phyloP scores from a whole-genome alignment of 1,140 invertebrate genomes.

The Drosophila pallidifrons region DNA sequence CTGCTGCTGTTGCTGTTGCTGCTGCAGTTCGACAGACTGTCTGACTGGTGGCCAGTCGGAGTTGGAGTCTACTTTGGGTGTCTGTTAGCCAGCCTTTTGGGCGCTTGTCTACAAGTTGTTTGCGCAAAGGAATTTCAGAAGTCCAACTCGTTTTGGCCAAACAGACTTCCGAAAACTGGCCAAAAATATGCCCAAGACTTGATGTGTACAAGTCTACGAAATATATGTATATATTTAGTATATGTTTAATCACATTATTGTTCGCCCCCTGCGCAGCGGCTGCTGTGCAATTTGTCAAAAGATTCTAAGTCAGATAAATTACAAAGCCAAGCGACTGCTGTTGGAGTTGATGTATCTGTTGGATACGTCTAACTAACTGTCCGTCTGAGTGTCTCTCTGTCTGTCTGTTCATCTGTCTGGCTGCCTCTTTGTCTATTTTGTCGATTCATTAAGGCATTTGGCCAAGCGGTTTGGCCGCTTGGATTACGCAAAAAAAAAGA shows the following conservation, averaged over 20 bases:
- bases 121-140: constrained; percentile 58
- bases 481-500: constrained; percentile 49
- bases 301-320: constrained; percentile 63
- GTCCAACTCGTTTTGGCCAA: constrained; percentile 50
- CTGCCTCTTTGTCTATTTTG: constrained; percentile 15
- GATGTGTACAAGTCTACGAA: neutral
- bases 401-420: constrained; percentile 8
- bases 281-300: constrained; percentile 60
- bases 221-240: neutral
- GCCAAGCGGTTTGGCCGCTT: constrained; percentile 41
- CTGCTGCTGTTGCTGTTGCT: neutral
- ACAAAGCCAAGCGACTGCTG: constrained; percentile 38
- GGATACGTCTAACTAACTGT: constrained; percentile 24
- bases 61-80: constrained; percentile 31
- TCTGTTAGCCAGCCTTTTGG: constrained; percentile 12
- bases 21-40: constrained; percentile 15
- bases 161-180: constrained; percentile 56
- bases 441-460: constrained; percentile 50
- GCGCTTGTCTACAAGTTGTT: constrained; percentile 21
- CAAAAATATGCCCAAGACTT: constrained; percentile 40
- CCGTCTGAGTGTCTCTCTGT: constrained; percentile 4
- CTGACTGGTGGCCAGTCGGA: constrained; percentile 8
- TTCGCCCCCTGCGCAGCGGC: constrained; percentile 47
- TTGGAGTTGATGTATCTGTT: constrained; percentile 48
- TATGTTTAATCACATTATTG: constrained; percentile 24